Evolutionary conservation across 2,888 invertebrate genomes (phyloP).

Genomic region (Phyllotreta cruciferae): DNA sequence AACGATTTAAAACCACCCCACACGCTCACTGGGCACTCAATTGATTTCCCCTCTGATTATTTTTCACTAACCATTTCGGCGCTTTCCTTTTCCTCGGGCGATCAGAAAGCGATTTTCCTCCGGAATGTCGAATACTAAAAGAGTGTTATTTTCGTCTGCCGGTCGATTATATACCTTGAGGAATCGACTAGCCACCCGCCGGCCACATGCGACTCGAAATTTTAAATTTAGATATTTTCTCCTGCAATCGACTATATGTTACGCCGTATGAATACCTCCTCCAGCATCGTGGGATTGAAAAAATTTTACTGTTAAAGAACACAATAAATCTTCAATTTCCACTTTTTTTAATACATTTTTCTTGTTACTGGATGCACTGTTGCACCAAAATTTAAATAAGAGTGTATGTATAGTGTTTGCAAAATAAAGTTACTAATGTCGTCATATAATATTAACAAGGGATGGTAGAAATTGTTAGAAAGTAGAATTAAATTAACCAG

Average conservation of each 20-base stretch:
- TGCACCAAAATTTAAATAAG: too few relatives aligned
- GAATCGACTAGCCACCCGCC: conserved; percentile 31
- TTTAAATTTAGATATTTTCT: conserved; percentile 37
- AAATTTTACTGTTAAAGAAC: too few relatives aligned
- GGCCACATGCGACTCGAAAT: conserved; percentile 33
- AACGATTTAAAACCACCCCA: not conserved
- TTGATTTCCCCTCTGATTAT: not conserved
- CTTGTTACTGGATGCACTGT: too few relatives aligned
- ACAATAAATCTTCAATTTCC: too few relatives aligned
- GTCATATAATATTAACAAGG: too few relatives aligned
- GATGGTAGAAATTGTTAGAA: too few relatives aligned
- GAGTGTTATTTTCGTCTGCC: conserved; percentile 37
- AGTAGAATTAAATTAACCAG: too few relatives aligned
- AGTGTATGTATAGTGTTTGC: too few relatives aligned
- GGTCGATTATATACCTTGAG: conserved; percentile 42
- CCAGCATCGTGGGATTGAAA: not conserved
- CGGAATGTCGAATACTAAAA: conserved; percentile 34
- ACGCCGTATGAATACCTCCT: conserved; percentile 5
- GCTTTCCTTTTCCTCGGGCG: conserved; percentile 10
- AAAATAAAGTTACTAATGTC: too few relatives aligned
- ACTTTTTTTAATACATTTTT: too few relatives aligned
- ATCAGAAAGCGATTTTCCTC: conserved; percentile 16
- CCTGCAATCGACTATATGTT: conserved; percentile 40
- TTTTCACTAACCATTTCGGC: conserved; percentile 34
- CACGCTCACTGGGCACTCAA: conserved; percentile 23